Evolutionary conservation across 2,113 vertebrate genomes (phyloP).

Genomic region (Nycticryphes semicollaris): DNA sequence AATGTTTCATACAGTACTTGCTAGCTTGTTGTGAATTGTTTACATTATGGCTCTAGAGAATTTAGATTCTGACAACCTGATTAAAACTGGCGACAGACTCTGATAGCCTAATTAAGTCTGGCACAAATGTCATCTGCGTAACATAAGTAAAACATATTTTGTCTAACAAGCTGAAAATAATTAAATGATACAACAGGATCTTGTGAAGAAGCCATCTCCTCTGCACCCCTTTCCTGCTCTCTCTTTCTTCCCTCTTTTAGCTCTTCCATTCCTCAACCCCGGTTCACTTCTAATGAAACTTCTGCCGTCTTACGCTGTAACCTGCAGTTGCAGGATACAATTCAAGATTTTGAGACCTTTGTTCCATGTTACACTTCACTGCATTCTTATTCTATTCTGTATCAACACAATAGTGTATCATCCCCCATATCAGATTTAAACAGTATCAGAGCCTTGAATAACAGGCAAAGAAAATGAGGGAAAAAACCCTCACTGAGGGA

Average conservation of each 20-base stretch:
- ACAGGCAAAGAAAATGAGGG: neutral
- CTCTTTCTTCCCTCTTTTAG: neutral
- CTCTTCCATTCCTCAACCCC: neutral
- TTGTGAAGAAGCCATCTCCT: neutral
- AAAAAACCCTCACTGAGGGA: neutral
- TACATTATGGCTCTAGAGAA: constrained; percentile 14
- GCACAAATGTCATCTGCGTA: constrained; percentile 7
- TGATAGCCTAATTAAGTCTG: neutral
- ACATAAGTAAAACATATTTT: constrained; percentile 33
- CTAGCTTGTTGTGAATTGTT: constrained; percentile 19
- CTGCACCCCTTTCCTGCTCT: neutral
- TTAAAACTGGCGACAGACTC: constrained; percentile 10
- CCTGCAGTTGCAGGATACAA: neutral
- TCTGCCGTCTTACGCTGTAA: neutral
- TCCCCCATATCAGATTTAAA: neutral
- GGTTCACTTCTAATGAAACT: neutral
- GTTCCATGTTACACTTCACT: neutral
- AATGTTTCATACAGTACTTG: neutral
- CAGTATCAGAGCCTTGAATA: neutral
- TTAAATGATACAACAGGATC: neutral
- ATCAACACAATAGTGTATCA: neutral
- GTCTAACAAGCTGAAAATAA: constrained; percentile 11
- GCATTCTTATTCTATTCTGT: neutral
- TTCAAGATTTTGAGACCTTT: neutral
- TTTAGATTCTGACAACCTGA: constrained; percentile 33